Evolutionary conservation across 2,888 invertebrate genomes (phyloP).

Genomic region (Scaptomyza reducta): DNA sequence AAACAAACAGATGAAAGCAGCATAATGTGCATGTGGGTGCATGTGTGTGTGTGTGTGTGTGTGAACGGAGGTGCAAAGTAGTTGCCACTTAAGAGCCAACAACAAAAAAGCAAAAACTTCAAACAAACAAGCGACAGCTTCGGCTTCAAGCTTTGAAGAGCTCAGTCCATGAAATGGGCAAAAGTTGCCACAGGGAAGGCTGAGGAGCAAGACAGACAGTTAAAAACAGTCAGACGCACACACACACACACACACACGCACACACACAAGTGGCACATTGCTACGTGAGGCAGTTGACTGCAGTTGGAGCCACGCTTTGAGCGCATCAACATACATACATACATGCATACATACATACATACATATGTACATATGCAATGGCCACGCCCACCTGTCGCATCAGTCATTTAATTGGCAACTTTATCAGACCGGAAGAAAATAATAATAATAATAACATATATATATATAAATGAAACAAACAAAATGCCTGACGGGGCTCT

Average conservation of each 20-base stretch:
- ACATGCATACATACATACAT: constrained; percentile 6
- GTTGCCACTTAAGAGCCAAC: constrained; percentile 70
- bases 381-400: constrained; percentile 32
- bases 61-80: constrained; percentile 75
- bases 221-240: constrained; percentile 39
- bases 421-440: constrained; percentile 19
- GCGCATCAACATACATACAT: constrained; percentile 11
- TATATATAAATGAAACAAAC: neutral
- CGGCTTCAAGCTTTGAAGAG: constrained; percentile 52
- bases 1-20: neutral
- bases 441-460: neutral
- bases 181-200: neutral
- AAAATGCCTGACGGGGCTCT: neutral
- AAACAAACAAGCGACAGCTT: constrained; percentile 64
- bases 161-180: constrained; percentile 34
- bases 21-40: neutral
- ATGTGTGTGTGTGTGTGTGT: constrained; percentile 35
- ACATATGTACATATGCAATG: constrained; percentile 12
- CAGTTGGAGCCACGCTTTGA: constrained; percentile 29
- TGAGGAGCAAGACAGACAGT: constrained; percentile 37
- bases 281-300: constrained; percentile 11
- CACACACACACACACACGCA: constrained; percentile 2
- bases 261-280: neutral
- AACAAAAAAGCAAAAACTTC: constrained; percentile 41
- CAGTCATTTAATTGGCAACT: constrained; percentile 40